A percentile compares a stretch with the other conserved stretches of the same genome.
phyloP scores from a whole-genome alignment of 2,888 invertebrate genomes.

The Drosophila kambysellisi region DNA sequence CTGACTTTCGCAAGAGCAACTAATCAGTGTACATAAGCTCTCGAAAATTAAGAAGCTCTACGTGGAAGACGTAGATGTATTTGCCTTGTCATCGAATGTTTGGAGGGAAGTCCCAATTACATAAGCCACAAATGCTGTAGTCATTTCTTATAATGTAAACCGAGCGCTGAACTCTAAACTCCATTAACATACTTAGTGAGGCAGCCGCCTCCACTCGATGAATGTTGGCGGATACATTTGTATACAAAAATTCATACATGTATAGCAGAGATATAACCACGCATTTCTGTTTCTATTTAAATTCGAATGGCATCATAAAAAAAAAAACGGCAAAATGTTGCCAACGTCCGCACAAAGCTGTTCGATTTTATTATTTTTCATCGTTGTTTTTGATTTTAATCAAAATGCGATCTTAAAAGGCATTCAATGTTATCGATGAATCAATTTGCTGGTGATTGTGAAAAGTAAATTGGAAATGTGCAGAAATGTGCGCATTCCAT shows the following conservation, averaged over 20 bases:
- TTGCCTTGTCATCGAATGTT: constrained; percentile 21
- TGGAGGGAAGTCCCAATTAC: constrained; percentile 14
- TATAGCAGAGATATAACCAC: constrained; percentile 14
- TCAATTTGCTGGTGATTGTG: constrained; percentile 62
- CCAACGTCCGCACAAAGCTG: constrained; percentile 52
- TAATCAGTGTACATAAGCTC: neutral
- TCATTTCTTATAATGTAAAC: constrained; percentile 34
- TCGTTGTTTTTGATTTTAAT: constrained; percentile 41
- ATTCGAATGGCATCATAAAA: constrained; percentile 56
- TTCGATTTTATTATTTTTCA: constrained; percentile 4
- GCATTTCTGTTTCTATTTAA: constrained; percentile 40
- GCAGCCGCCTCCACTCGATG: constrained; percentile 60
- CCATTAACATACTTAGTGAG: constrained; percentile 54
- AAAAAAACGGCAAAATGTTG: constrained; percentile 55
- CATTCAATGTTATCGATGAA: constrained; percentile 59
- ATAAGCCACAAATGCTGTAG: constrained; percentile 14
- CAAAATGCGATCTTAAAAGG: constrained; percentile 67
- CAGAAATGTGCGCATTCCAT: constrained; percentile 52
- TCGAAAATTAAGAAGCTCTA: neutral
- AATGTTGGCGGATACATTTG: constrained; percentile 61
- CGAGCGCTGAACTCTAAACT: constrained; percentile 46
- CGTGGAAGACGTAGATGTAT: neutral
- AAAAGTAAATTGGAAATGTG: constrained; percentile 45
- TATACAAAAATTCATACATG: neutral
- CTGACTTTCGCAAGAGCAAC: neutral